Base-by-base conservation (phyloP, 1,140 invertebrate species). In the Drosophila kohkoa region DNA sequence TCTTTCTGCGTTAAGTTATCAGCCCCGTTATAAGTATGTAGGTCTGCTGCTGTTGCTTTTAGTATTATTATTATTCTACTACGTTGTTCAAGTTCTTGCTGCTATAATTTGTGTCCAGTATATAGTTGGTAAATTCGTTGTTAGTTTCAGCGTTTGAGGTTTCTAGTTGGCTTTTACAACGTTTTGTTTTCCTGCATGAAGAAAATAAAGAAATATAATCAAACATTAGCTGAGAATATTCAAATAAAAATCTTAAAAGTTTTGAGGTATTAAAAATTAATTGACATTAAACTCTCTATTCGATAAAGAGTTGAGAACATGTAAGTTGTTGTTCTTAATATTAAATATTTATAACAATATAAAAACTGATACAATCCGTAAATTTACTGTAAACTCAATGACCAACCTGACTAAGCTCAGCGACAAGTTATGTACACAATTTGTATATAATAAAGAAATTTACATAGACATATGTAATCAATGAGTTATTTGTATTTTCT, bases 1-100 rank as follows among this genome's bases (percentile, higher is more conserved):
- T 25, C 20, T 25, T 25, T 4, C 20, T 43, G 10, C 6, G 58
- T 57, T 35, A 41, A 66, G 45, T 58, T 58, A 52, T 57, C 41
- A 64, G 46, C 38, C 48, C 65, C 48, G 65, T 74, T 74, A 54
- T 62, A 51, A 30, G 60, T 55, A 35, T 41, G 49, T 64, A 64
- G 41, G 51, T 65, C 41, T 55, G 11, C 30, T 58, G 6, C 8
- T 63, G 30, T 28, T 35, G 15, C 20, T n/a, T 8, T 46, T 6
- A 41, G 28, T 8, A 16, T 43, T 45, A 5, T 63, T 63, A 15
- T 57, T 57, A 32, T n/a, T 57, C 32, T 35, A 63, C 46, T 35
- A 38, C 10, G 48, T 49, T 38, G 10, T 63, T 63, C 10, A 11
- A 63, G 7, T 63, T 51, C 10, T 51, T 63, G 46, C 46, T 48